A percentile compares a stretch with the other conserved stretches of the same genome.
These are phyloP conservation scores for Oreochromis aureus DNA, from an alignment of 2,113 vertebrate species.

Conservation along the genomic window DNA sequence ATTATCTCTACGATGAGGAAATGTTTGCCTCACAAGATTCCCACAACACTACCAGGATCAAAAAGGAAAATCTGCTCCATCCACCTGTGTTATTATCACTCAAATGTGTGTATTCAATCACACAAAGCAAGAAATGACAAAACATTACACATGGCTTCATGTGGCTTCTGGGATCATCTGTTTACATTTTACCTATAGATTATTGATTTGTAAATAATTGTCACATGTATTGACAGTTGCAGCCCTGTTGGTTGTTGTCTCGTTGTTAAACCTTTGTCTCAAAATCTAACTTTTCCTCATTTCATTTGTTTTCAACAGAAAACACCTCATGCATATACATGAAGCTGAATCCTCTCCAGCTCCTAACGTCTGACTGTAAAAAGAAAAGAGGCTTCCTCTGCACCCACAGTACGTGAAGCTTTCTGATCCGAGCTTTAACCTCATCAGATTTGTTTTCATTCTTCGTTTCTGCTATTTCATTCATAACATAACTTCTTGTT, in stretches of 20 bases:
- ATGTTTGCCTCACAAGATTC: background rate
- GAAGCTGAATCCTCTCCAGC: conserved; percentile 44
- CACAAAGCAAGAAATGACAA: background rate
- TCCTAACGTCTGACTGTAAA: conserved; percentile 53
- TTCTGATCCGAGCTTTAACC: background rate
- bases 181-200: background rate
- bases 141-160: background rate
- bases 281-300: background rate
- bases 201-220: background rate
- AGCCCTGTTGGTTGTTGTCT: background rate
- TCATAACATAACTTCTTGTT: background rate
- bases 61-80: background rate
- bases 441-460: background rate
- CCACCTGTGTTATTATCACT: background rate
- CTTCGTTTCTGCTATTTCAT: background rate
- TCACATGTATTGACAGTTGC: background rate
- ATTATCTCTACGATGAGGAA: background rate
- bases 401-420: conserved; percentile 39
- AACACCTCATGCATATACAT: conserved; percentile 51
- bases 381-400: conserved; percentile 59
- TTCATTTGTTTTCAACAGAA: background rate
- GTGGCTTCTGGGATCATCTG: background rate
- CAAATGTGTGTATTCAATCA: background rate
- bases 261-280: background rate
- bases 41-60: background rate